Base-by-base conservation (phyloP, 2,888 invertebrate genomes). In the Orthosia incerta region DNA sequence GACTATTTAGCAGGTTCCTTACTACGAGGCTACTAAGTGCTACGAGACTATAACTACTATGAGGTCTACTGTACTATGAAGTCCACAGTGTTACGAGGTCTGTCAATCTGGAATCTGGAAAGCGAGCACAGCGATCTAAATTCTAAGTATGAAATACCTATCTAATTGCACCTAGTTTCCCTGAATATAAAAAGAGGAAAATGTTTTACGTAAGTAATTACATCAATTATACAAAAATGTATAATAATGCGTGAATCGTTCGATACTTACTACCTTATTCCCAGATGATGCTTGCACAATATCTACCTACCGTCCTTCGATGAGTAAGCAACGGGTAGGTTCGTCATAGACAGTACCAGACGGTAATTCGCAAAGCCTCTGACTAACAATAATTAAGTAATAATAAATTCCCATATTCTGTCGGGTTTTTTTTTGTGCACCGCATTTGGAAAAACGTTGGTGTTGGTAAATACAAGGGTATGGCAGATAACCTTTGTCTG, bases 311-410 rank as follows among this genome's bases (percentile, higher is more conserved):
- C 13, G 9, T 23, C 50, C 20, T 55, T 57, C 15, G 51, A 82
- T 71, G 83, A 73, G 61, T 63, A 63, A 26, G 16, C 7, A 53
- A 55, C 48, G 23, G 83, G 65, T 69, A 68, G 23, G 83, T 72
- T 69, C 80, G 65, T 83, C 83, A 83, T 59, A 26, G 46, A 26
- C 57, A 57, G 26, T 39, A 23, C 26, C 16, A 50, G 16, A 0
- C 16, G 16, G 55, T 56, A 31, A 18, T 55, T 63, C 46, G 26
- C 64, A 59, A 15, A 63, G 50, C 55, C 20, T 60, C 67, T 83
- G 72, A 80, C 80, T 79, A 83, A 83, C n/a, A 61, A 83, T 68
- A 64, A 67, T 79, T 69, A 83, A 45, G 68, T 69, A 80, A 72
- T 73, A 73, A 60, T 59, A 72, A 80, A 63, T 79, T 72, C 80